Base-by-base conservation (phyloP, 2,113 vertebrate species). In the Epinephelus lanceolatus region DNA sequence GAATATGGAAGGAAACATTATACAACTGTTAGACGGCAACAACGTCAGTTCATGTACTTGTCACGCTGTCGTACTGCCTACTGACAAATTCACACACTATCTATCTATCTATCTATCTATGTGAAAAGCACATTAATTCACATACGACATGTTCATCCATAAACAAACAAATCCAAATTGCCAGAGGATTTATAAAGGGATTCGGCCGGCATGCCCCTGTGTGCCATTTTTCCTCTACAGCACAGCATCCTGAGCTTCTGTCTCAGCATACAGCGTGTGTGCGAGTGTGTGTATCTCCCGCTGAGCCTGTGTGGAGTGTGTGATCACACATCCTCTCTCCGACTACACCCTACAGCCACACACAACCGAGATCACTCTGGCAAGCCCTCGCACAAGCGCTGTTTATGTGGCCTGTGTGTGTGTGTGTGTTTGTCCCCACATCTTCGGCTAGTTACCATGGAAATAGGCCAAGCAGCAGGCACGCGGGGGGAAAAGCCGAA, bases 401-500 rank as follows among this genome's bases (percentile, higher is more conserved):
- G 62, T 85, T 80, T 71, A 57, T 87, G 76, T 87, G 87, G 69
- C 59, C 47, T 21, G 52, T 71, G 57, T 76, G 69, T 72, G 65
- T 25, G 27, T 70, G 73, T 69, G 63, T 74, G 84, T 84, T 76
- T 89, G 40, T 45, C 84, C 81, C 84, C 81, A 84, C 79, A 89
- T 93, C 82, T 87, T 91, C 75, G 40, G 89, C 90, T 93, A 91
- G 93, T 94, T 94, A 89, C 94, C 94, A 94, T 94, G 92, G 94
- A 94, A 93, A 94, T 93, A 91, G 93, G 92, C 93, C 93, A 94
- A 94, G 93, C 92, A 86, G 92, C 88, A 94, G 84, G 90, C 93
- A 94, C 90, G 85, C 71, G 80, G 91, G 92, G 92, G 90, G 89
- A 89, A 93, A 94, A 94, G 91, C 93, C 67, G 83, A 90, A 91